Base-by-base conservation (phyloP, 2,113 vertebrate species). In the Amazona vittata region DNA sequence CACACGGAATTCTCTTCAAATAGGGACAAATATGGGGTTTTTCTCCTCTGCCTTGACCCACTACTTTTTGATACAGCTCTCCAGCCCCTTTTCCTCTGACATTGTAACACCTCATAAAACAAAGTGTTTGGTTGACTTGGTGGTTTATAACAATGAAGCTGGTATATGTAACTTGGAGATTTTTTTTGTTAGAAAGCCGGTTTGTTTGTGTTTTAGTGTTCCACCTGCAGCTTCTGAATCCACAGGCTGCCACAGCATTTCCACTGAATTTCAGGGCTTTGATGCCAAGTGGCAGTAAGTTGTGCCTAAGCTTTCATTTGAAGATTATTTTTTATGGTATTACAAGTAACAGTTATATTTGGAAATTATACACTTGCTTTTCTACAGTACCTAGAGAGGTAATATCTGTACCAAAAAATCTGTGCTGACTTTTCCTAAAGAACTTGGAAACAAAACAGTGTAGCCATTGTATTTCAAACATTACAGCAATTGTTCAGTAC, bases 401-500 rank as follows among this genome's bases (percentile, higher is more conserved):
- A 89, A 77, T 89, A 46, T 28, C 5, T 59, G 5, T 89, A 95
- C 75, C 8, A 89, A 78, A 86, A 92, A 89, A 59, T 33, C 59
- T 69, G 29, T 73, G 83, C 52, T 65, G 73, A 88, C 90, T 94
- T 96, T 96, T 93, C 68, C 76, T 86, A 70, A 83, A 95, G 63
- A 93, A 85, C 76, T 73, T 97, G 85, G 92, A 97, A 91, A 95
- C 93, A 94, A 96, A 96, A 97, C 86, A 97, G 70, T 87, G 83
- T 79, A 80, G 44, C 53, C 83, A 94, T 96, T 97, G 93, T 96
- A 83, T 94, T 97, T 89, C 67, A 93, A 90, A 96, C 93, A 94
- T 97, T 97, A 93, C 87, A 91, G 83, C 91, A 93, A 96, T 94
- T 97, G 96, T 95, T 96, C 78, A 52, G 71, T 89, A 83, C 22